These are phyloP conservation scores for Entomobrya proxima DNA, from an alignment of 2,888 invertebrate species.

Conservation along the genomic window DNA sequence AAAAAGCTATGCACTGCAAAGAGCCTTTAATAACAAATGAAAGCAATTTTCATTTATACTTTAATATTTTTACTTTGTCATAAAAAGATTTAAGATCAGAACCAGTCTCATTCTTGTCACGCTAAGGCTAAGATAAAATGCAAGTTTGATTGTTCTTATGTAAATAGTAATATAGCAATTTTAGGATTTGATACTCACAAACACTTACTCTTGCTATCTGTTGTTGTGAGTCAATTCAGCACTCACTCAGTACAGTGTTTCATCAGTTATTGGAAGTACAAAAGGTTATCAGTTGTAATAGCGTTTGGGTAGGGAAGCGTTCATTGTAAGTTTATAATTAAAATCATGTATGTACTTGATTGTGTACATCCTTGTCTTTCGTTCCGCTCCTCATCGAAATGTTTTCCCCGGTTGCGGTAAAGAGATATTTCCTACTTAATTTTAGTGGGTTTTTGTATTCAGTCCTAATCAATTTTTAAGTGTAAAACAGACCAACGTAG, in stretches of 20 bases:
- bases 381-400: neutral
- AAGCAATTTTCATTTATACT: slow-evolving; percentile 21
- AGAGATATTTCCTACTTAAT: neutral
- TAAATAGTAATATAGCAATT: slow-evolving; percentile 2
- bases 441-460: too few relatives aligned
- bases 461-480: too few relatives aligned
- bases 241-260: neutral
- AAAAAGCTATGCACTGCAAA: slow-evolving; percentile 60
- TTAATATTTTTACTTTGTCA: slow-evolving; percentile 5
- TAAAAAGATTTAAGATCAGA: slow-evolving; percentile 63
- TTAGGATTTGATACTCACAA: neutral
- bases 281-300: neutral
- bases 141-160: slow-evolving; percentile 53
- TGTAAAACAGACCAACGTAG: too few relatives aligned
- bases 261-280: slow-evolving; percentile 33
- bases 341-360: neutral
- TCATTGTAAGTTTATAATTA: neutral
- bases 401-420: neutral
- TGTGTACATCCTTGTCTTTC: slow-evolving; percentile 8
- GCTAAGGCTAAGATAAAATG: slow-evolving; percentile 71
- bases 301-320: neutral
- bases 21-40: slow-evolving; percentile 48
- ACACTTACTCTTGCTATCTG: neutral
- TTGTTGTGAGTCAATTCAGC: neutral
- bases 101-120: slow-evolving; percentile 70